Base-by-base conservation (phyloP, 2,888 invertebrate genomes). In the Metopia argyrocephala region DNA sequence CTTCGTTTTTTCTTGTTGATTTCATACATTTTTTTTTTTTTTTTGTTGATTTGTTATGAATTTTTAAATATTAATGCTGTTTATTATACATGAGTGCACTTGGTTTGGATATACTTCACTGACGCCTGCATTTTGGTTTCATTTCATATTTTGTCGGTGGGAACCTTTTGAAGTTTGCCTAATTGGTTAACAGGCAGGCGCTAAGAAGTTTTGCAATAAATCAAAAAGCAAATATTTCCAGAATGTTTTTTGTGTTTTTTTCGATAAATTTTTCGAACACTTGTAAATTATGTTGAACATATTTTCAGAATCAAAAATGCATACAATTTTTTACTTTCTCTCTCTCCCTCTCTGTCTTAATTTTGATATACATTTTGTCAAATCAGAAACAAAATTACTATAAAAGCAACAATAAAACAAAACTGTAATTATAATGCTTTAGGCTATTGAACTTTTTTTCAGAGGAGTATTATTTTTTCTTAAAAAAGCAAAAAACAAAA, bases 61-160 rank as follows among this genome's bases (percentile, higher is more conserved):
- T 61, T 38, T 73, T 78, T 38, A 9, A 25, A 79, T 75, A 83
- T 82, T 83, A 79, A 82, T 83, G 79, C 46, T 62, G 56, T 79
- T 83, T 78, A 82, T 80, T 70, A 71, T 78, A 80, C 79, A 75
- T 82, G 82, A 75, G 76, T 82, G 79, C 69, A 74, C 74, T 65
- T 81, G 69, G 74, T 69, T 78, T 74, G 69, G 79, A n/a, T n/a
- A n/a, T 83, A 52, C 81, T 28, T 64, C 62, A 28, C 21, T 56
- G 83, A 74, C 52, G 76, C 76, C 68, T 75, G 56, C 54, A 64
- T 64, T 28, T 78, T 66, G 45, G 52, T 56, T 27, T 71, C 38
- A 38, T 61, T 52, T 38, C 38, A 38, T 74, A n/a, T 68, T 74
- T 76, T 71, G 69, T 74, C 81, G 71, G 76, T 52, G 38, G 38